phyloP scores from a whole-genome alignment of 2,888 invertebrate species.

The Eulithis prunata region DNA sequence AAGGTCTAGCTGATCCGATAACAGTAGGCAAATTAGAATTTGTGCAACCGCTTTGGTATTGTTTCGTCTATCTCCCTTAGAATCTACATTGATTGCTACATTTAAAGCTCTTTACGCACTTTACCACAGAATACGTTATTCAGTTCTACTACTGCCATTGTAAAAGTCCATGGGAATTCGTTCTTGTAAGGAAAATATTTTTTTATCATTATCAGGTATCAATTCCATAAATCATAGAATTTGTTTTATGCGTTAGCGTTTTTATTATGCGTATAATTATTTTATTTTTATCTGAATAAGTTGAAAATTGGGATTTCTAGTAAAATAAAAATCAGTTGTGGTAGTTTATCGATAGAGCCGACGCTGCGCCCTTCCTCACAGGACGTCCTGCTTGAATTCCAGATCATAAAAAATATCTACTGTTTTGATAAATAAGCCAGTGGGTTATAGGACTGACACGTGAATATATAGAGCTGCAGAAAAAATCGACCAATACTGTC shows the following conservation, averaged over 20 bases:
- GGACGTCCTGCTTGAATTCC: neutral
- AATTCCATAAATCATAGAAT: neutral
- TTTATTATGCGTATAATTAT: neutral
- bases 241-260: neutral
- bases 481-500: too few species aligned
- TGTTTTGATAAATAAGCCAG: too few species aligned
- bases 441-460: too few species aligned
- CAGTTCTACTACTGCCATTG: constrained; percentile 15
- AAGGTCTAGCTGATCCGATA: constrained; percentile 3
- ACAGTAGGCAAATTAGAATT: constrained; percentile 35
- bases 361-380: too few species aligned
- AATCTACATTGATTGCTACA: constrained; percentile 57
- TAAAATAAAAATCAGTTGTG: neutral
- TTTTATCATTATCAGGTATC: neutral
- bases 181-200: constrained; percentile 22
- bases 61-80: constrained; percentile 52
- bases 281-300: too few species aligned
- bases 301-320: neutral
- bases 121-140: constrained; percentile 4
- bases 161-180: constrained; percentile 23
- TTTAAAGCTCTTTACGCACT: constrained; percentile 42
- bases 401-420: too few species aligned
- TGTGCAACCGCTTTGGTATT: constrained; percentile 54
- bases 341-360: too few species aligned
- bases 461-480: too few species aligned